Evolutionary conservation across 2,797 vertebrate genomes (phyloP).

Genomic region (Anas capensis): DNA sequence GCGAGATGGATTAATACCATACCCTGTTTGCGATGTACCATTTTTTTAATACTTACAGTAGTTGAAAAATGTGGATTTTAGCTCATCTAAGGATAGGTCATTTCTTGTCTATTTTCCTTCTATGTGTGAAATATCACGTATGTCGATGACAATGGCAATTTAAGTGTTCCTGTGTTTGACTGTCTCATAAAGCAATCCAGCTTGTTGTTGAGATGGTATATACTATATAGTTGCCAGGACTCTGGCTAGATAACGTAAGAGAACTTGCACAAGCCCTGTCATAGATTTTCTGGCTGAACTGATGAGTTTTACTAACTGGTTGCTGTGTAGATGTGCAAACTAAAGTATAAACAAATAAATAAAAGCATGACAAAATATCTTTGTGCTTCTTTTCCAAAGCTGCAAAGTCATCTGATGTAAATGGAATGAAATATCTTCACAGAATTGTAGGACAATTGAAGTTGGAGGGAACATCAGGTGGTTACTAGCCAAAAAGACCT

Average conservation of each 20-base stretch:
- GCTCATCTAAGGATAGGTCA: background rate
- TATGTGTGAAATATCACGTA: background rate
- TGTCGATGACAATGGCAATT: background rate
- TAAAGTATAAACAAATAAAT: background rate
- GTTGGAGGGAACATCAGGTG: background rate
- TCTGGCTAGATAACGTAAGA: background rate
- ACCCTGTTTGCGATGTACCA: rapidly evolving
- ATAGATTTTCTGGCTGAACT: background rate
- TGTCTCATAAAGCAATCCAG: background rate
- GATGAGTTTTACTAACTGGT: background rate
- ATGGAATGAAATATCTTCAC: background rate
- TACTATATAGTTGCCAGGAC: background rate
- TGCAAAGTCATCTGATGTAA: background rate
- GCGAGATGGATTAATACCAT: background rate
- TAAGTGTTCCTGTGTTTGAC: background rate
- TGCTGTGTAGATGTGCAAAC: background rate
- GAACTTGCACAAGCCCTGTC: background rate
- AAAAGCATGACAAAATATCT: background rate
- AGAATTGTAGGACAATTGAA: background rate
- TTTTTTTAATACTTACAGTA: background rate
- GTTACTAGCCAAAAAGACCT: background rate
- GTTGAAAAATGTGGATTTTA: background rate
- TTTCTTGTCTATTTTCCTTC: background rate
- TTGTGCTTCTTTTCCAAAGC: background rate
- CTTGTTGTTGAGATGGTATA: background rate